phyloP scores from a whole-genome alignment of 1,140 invertebrate species.

The Diachasmimorpha longicaudata region DNA sequence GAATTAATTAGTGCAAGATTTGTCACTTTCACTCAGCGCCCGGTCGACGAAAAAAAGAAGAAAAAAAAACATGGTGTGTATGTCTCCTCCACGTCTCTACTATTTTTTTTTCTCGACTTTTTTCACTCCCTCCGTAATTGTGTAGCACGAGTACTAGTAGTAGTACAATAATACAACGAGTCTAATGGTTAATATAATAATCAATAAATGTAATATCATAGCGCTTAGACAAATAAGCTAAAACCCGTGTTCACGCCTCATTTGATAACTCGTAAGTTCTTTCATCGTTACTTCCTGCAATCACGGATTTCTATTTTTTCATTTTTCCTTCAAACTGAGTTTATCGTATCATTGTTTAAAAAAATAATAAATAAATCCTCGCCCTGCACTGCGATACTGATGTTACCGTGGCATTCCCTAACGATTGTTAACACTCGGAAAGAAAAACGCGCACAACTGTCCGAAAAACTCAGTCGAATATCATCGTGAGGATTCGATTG shows the following conservation, averaged over 20 bases:
- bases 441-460: neutral
- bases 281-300: neutral
- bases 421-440: neutral
- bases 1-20: neutral
- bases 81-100: neutral
- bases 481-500: neutral
- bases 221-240: slow-evolving; percentile 45
- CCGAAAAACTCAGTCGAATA: slow-evolving; percentile 1
- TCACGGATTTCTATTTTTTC: neutral
- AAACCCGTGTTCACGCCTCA: slow-evolving; percentile 35
- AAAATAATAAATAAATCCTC: neutral
- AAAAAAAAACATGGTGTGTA: neutral
- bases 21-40: slow-evolving; percentile 1
- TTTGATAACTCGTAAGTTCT: neutral
- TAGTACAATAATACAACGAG: slow-evolving; percentile 43
- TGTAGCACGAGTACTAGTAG: neutral
- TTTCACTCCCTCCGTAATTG: slow-evolving; percentile 5
- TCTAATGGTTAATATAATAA: slow-evolving; percentile 56
- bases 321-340: slow-evolving; percentile 8
- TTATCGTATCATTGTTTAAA: neutral
- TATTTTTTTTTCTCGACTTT: slow-evolving; percentile 1
- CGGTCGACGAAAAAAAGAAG: neutral
- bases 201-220: slow-evolving; percentile 56
- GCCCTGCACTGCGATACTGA: neutral
- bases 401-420: neutral